Conservation (phyloP, 2,113 vertebrate genomes). For the Anarrhichthys ocellatus region DNA sequence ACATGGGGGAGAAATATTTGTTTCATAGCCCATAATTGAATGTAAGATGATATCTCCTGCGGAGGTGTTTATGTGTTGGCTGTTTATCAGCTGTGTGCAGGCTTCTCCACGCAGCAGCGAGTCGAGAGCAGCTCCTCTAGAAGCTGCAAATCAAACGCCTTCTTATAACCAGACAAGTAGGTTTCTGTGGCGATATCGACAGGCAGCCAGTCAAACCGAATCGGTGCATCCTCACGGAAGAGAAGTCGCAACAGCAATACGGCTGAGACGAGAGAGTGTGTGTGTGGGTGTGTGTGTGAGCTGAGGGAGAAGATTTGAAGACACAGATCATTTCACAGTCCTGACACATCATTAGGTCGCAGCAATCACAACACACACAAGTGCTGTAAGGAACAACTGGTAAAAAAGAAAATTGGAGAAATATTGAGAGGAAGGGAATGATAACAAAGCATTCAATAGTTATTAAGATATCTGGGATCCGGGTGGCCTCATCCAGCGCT, state of each 20-base stretch:
- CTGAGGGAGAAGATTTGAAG: conserved; percentile 43
- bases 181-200: conserved; percentile 19
- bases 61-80: conserved; percentile 1
- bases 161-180: not conserved
- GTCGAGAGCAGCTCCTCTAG: not conserved
- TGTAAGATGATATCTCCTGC: not conserved
- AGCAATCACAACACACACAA: conserved; percentile 14
- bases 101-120: not conserved
- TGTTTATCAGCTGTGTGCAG: not conserved
- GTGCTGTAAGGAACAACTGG: not conserved
- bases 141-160: not conserved
- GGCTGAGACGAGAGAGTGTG: no score
- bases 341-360: conserved; percentile 17
- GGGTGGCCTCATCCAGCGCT: not conserved
- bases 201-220: not conserved
- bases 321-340: conserved; percentile 40
- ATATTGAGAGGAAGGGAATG: not conserved
- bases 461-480: not conserved
- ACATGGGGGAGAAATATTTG: not conserved
- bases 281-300: not conserved
- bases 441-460: not conserved
- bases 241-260: not conserved
- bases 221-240: not conserved
- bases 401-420: not conserved
- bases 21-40: not conserved